These are phyloP conservation scores for Bovichtus diacanthus DNA, from an alignment of 2,797 vertebrate species.

Conservation along the genomic window DNA sequence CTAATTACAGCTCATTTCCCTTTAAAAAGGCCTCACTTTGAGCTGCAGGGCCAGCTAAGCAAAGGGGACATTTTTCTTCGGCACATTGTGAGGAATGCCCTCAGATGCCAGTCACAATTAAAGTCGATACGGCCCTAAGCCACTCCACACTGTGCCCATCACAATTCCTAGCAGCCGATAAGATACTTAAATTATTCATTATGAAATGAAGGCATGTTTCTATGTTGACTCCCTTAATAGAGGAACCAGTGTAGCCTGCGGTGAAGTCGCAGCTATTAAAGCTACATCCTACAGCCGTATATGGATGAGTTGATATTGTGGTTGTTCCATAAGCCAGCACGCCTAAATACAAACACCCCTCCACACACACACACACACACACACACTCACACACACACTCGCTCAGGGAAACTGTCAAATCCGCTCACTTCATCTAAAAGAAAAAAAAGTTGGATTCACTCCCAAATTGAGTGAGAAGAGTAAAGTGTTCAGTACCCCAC, in stretches of 20 bases:
- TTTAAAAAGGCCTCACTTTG: conserved; percentile 51
- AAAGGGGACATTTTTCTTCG: conserved; percentile 60
- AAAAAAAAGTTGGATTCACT: conserved; percentile 41
- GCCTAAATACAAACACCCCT: neutral
- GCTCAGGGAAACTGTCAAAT: conserved; percentile 36
- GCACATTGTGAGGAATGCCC: conserved; percentile 61
- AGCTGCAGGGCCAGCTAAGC: conserved; percentile 55
- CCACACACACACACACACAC: no score
- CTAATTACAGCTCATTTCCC: conserved; percentile 78
- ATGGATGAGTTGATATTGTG: conserved; percentile 9
- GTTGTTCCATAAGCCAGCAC: conserved; percentile 19
- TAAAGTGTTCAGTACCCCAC: conserved; percentile 38
- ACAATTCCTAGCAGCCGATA: conserved; percentile 48
- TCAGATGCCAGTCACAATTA: conserved; percentile 78
- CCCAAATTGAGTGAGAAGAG: conserved; percentile 42
- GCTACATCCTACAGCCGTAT: conserved; percentile 17
- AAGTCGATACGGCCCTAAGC: conserved; percentile 68
- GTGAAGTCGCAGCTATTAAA: conserved; percentile 36
- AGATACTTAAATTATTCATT: conserved; percentile 65
- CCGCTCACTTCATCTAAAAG: conserved; percentile 36
- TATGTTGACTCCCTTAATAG: conserved; percentile 56
- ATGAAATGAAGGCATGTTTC: conserved; percentile 55
- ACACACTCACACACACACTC: conserved; percentile 4
- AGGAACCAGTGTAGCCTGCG: conserved; percentile 39
- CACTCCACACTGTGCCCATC: conserved; percentile 51